Percentiles rank a stretch among this genome's conserved stretches.
Evolutionary conservation across 2,888 invertebrate species (phyloP).

Genomic region (Noctua pronuba): DNA sequence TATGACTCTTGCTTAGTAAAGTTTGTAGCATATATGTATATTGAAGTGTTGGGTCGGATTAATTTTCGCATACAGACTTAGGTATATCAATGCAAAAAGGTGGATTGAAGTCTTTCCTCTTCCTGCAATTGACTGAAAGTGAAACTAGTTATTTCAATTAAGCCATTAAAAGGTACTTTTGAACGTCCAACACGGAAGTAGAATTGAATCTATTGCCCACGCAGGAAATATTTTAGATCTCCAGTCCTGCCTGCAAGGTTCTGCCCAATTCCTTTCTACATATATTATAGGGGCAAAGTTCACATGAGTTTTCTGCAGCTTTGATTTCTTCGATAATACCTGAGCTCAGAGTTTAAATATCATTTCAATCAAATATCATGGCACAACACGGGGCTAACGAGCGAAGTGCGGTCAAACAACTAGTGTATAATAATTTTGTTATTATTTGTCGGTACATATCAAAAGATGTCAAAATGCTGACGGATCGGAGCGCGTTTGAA

Average conservation of each 20-base stretch:
- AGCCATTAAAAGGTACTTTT: background rate
- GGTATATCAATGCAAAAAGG: background rate
- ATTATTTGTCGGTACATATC: conserved; percentile 88
- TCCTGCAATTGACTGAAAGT: background rate
- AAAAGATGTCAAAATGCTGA: conserved; percentile 88
- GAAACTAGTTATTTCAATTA: background rate
- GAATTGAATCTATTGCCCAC: background rate
- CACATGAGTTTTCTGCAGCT: background rate
- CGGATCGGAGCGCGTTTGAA: conserved; percentile 80
- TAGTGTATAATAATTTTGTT: conserved; percentile 78
- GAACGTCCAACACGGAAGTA: background rate
- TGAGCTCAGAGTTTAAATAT: conserved; percentile 16
- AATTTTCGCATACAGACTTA: background rate
- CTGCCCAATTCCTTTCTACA: background rate
- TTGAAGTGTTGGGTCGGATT: background rate
- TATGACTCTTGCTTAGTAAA: background rate
- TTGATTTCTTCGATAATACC: background rate
- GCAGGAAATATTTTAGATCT: background rate
- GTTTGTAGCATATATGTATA: background rate
- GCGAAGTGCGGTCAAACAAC: conserved; percentile 65
- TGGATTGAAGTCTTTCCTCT: background rate
- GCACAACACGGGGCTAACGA: conserved; percentile 48
- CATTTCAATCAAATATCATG: conserved; percentile 55
- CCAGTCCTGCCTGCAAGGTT: too few relatives aligned
- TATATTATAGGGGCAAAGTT: too few relatives aligned